Conservation (phyloP, 2,113 vertebrate species). For the Columba janthina region DNA sequence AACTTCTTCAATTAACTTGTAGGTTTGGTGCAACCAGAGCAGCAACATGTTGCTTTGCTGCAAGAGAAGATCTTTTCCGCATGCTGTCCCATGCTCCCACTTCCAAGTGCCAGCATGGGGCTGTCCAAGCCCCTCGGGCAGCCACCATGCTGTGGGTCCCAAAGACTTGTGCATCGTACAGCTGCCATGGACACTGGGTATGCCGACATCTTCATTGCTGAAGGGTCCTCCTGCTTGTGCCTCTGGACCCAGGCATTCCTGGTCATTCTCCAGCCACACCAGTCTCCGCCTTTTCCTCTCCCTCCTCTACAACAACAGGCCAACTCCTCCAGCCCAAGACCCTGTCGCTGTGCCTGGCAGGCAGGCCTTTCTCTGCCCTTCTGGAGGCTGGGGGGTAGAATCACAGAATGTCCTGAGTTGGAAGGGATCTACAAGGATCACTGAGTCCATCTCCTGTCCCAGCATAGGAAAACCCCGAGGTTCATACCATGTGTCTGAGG, state of each 20-base stretch:
- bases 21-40: too few species aligned
- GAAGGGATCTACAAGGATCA: too few species aligned
- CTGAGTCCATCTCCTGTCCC: too few species aligned
- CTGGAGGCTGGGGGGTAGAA: too few species aligned
- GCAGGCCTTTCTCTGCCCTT: not conserved
- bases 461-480: too few species aligned
- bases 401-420: too few species aligned
- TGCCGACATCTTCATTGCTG: not conserved
- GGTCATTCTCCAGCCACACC: not conserved
- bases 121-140: not conserved
- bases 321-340: not conserved
- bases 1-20: too few species aligned
- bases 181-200: not conserved
- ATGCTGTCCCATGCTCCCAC: not conserved
- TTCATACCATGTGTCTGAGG: too few species aligned
- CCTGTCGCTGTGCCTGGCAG: not conserved
- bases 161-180: rapidly evolving
- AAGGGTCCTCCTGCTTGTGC: not conserved
- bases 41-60: too few species aligned
- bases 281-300: not conserved
- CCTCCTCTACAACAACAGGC: not conserved
- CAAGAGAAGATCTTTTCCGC: too few species aligned
- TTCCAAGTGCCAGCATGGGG: rapidly evolving
- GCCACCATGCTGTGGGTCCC: rapidly evolving
- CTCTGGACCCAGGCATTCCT: not conserved